These are phyloP conservation scores for Cotesia congregata DNA, from an alignment of 2,888 invertebrate species.

Conservation along the genomic window DNA sequence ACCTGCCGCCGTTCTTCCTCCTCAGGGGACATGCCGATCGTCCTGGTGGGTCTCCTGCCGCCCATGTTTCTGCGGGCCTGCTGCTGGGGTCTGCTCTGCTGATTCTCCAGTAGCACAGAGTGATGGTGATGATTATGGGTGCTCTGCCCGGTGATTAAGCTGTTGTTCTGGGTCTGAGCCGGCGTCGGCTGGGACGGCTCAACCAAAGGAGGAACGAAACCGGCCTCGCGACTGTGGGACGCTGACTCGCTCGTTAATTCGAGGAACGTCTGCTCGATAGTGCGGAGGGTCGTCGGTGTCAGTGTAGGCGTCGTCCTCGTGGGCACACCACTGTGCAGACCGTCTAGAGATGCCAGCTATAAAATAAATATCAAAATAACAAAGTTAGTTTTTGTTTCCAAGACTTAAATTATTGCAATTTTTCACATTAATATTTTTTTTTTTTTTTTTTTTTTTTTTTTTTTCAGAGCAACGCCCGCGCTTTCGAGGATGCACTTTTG, in stretches of 20 bases:
- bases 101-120: constrained; percentile 45
- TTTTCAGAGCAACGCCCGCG: not conserved
- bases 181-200: constrained; percentile 68
- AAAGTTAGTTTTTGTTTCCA: not conserved
- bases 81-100: constrained; percentile 73
- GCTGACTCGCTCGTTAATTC: constrained; percentile 85
- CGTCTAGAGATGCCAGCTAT: constrained; percentile 88
- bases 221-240: constrained; percentile 86
- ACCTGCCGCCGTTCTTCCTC: constrained; percentile 91
- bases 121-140: constrained; percentile 37
- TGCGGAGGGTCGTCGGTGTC: constrained; percentile 92
- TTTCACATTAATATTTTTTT: not conserved
- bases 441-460: constrained; percentile 2
- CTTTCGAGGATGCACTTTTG: not conserved
- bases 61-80: constrained; percentile 83
- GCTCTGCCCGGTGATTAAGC: constrained; percentile 39
- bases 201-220: constrained; percentile 89
- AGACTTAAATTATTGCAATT: not conserved
- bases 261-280: constrained; percentile 92
- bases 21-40: constrained; percentile 86
- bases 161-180: constrained; percentile 67
- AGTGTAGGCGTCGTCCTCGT: constrained; percentile 94
- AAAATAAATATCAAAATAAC: constrained; percentile 64
- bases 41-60: constrained; percentile 84
- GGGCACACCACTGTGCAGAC: constrained; percentile 89